phyloP scores from a whole-genome alignment of 2,797 vertebrate species.

The Crax fasciolata region DNA sequence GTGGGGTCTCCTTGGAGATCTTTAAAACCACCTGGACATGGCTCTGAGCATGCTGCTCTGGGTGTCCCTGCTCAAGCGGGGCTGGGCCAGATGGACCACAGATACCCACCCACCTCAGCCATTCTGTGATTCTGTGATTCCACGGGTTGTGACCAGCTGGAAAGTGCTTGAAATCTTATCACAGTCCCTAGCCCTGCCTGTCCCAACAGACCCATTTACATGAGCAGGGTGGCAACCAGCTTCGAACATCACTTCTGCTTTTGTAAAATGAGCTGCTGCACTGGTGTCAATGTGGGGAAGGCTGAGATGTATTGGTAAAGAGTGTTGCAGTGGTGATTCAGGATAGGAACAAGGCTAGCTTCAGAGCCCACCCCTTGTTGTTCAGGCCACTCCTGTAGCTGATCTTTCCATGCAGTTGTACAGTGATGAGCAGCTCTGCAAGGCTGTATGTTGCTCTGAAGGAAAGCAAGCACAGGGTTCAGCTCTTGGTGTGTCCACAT shows the following conservation, averaged over 20 bases:
- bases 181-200: rapidly evolving
- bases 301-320: rapidly evolving
- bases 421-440: background rate
- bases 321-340: background rate
- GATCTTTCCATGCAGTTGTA: rapidly evolving
- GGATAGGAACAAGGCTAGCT: background rate
- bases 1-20: background rate
- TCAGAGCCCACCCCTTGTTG: rapidly evolving
- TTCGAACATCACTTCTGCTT: background rate
- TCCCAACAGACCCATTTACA: background rate
- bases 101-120: background rate
- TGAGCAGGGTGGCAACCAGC: background rate
- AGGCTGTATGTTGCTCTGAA: background rate
- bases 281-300: background rate
- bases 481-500: background rate
- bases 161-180: background rate
- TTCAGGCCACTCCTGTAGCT: background rate
- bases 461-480: background rate
- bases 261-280: background rate
- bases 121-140: background rate
- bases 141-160: background rate
- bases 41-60: background rate
- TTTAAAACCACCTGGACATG: background rate
- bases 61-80: background rate
- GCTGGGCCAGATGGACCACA: background rate